Conservation (phyloP, 2,797 vertebrate species). For the Rhabdomys pumilio region DNA sequence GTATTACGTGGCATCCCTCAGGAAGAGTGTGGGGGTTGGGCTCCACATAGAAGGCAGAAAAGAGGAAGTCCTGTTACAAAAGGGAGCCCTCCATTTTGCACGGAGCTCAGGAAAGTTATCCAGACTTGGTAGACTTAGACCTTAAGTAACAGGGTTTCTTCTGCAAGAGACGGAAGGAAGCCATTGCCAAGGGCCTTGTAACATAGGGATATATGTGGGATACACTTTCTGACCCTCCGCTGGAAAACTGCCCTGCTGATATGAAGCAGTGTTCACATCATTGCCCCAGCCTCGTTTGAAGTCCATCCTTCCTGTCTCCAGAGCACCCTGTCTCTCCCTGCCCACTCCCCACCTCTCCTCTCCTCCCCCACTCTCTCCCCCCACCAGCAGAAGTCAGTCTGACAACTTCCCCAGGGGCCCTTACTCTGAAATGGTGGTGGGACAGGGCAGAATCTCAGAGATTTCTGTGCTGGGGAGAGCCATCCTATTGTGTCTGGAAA, state of each 20-base stretch:
- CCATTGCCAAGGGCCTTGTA: not conserved
- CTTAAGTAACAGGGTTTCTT: not conserved
- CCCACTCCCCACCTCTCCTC: too few relatives aligned
- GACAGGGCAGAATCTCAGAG: not conserved
- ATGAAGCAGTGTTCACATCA: not conserved
- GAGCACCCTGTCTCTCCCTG: not conserved
- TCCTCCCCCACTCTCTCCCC: too few relatives aligned
- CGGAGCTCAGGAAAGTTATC: not conserved
- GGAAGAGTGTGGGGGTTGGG: not conserved
- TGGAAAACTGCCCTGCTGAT: not conserved
- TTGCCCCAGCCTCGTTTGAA: not conserved
- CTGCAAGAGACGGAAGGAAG: not conserved
- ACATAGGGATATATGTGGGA: not conserved
- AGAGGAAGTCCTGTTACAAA: not conserved
- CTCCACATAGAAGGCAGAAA: not conserved
- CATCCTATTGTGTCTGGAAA: not conserved
- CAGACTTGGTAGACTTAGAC: not conserved
- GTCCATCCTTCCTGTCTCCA: not conserved
- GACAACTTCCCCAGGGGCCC: not conserved
- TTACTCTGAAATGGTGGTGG: not conserved
- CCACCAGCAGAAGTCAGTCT: not conserved
- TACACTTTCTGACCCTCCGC: not conserved
- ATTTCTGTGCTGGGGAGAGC: not conserved
- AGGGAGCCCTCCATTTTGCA: not conserved
- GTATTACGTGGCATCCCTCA: not conserved